Evolutionary conservation across 1,140 invertebrate genomes (phyloP).

Genomic region (Dreissena rostriformis): DNA sequence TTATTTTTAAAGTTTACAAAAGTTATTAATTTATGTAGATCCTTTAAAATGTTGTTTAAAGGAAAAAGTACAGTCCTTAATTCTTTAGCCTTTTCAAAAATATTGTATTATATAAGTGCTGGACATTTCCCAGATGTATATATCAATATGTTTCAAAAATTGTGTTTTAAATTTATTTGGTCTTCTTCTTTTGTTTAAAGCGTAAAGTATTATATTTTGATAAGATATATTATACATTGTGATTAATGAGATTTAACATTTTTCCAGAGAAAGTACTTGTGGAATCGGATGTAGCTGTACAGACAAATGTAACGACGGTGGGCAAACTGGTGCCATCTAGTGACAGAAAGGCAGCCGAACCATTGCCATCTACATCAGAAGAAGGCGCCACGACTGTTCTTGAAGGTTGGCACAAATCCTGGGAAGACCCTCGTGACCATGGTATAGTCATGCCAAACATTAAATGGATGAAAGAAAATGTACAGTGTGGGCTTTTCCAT

Average conservation of each 20-base stretch:
- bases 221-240: too few species aligned
- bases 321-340: background rate
- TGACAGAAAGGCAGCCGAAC: background rate
- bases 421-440: background rate
- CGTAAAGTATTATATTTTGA: too few species aligned
- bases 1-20: conserved; percentile 52
- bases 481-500: too few species aligned
- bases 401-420: background rate
- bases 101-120: conserved; percentile 57
- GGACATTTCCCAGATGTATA: conserved; percentile 53
- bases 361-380: background rate
- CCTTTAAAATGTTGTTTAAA: conserved; percentile 53
- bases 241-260: background rate
- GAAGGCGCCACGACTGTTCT: background rate
- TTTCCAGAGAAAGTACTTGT: conserved; percentile 1
- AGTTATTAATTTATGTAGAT: conserved; percentile 37
- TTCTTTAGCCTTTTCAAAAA: conserved; percentile 51
- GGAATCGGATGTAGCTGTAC: background rate
- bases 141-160: conserved; percentile 48
- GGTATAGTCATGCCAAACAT: too few species aligned
- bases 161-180: conserved; percentile 58
- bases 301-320: background rate
- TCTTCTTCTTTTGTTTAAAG: conserved; percentile 44
- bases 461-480: too few species aligned
- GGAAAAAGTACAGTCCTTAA: conserved; percentile 59